These are phyloP conservation scores for Agrypnia vestita DNA, from an alignment of 1,140 invertebrate genomes.

Conservation along the genomic window DNA sequence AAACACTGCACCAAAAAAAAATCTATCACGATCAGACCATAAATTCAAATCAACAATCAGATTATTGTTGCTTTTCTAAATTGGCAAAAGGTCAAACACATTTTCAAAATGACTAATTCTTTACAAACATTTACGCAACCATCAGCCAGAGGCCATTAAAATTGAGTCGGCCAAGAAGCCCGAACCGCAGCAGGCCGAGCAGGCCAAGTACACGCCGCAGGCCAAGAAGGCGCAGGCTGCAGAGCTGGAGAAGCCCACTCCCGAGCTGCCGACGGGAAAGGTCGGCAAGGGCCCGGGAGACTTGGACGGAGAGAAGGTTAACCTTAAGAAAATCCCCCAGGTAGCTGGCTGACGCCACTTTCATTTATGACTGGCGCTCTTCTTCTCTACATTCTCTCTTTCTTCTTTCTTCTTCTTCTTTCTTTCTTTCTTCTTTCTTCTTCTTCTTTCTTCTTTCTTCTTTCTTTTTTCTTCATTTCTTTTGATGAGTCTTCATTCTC, in stretches of 20 bases:
- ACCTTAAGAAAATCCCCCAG: constrained; percentile 54
- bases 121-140: too few species aligned
- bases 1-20: too few species aligned
- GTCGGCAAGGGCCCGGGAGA: constrained; percentile 48
- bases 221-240: constrained; percentile 62
- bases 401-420: too few species aligned
- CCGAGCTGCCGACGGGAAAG: constrained; percentile 3
- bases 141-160: constrained; percentile 37
- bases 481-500: too few species aligned
- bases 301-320: constrained; percentile 46
- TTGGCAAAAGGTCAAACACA: too few species aligned
- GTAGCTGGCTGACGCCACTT: constrained; percentile 28
- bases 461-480: too few species aligned
- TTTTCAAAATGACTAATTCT: too few species aligned
- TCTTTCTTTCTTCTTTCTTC: not conserved
- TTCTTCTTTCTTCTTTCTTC: not conserved
- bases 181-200: constrained; percentile 42
- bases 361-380: not conserved
- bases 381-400: not conserved
- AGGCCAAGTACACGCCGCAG: constrained; percentile 11
- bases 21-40: too few species aligned
- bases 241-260: constrained; percentile 61
- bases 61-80: too few species aligned
- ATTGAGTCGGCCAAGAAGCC: constrained; percentile 48
- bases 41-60: too few species aligned